phyloP scores from a whole-genome alignment of 2,797 vertebrate genomes.

The Onychomys torridus region DNA sequence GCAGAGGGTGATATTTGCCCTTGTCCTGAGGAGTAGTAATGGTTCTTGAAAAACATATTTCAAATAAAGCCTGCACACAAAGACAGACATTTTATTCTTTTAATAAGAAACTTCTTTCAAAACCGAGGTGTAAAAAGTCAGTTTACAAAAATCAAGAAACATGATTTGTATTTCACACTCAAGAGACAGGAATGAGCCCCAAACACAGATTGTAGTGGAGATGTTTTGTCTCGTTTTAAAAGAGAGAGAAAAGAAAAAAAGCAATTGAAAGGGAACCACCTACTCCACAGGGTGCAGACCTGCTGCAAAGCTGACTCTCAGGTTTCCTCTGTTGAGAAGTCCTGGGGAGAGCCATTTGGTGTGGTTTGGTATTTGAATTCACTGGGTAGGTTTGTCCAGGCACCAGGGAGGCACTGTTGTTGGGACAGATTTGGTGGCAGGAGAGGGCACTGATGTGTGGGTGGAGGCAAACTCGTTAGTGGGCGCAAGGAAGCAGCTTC shows the following conservation, averaged over 20 bases:
- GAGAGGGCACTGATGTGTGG: neutral
- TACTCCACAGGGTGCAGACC: neutral
- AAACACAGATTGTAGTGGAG: constrained; percentile 77
- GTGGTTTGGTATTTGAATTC: constrained; percentile 84
- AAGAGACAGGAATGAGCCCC: constrained; percentile 79
- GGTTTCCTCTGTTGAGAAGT: constrained; percentile 12
- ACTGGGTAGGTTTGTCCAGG: constrained; percentile 63
- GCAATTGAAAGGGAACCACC: constrained; percentile 24
- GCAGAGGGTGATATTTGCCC: constrained; percentile 30
- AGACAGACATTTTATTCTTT: constrained; percentile 81
- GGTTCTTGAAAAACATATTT: constrained; percentile 73
- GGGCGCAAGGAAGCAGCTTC: neutral
- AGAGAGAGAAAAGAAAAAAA: constrained; percentile 31
- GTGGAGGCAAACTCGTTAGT: neutral
- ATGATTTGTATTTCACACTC: constrained; percentile 86
- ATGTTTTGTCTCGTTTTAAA: constrained; percentile 76
- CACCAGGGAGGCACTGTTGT: constrained; percentile 18
- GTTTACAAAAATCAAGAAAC: constrained; percentile 90
- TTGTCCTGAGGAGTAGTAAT: constrained; percentile 22
- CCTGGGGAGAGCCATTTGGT: constrained; percentile 76
- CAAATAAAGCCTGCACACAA: constrained; percentile 78
- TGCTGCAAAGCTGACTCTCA: constrained; percentile 39
- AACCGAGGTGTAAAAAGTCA: constrained; percentile 90
- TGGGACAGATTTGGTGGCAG: neutral
- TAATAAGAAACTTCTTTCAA: constrained; percentile 91